Conservation (phyloP, 1,140 invertebrate species). For the Cyphomyrmex costatus region DNA sequence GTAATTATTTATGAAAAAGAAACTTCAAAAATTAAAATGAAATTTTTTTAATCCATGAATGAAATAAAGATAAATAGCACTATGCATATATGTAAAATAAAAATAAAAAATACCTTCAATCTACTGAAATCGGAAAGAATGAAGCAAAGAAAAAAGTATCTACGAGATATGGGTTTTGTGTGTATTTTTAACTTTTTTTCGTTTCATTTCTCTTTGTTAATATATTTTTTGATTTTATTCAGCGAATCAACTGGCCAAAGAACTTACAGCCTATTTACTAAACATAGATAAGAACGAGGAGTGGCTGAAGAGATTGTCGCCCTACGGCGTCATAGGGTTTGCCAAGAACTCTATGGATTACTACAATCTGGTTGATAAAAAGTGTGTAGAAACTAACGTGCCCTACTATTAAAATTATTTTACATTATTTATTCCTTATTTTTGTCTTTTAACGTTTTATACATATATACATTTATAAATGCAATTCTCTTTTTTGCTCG, state of each 20-base stretch:
- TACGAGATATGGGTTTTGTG: neutral
- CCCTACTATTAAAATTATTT: constrained; percentile 81
- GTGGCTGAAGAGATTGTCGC: constrained; percentile 75
- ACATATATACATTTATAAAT: constrained; percentile 12
- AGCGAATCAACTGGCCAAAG: constrained; percentile 78
- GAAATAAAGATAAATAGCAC: neutral
- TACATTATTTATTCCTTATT: neutral
- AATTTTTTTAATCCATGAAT: neutral
- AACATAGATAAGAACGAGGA: constrained; percentile 77
- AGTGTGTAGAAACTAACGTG: constrained; percentile 65
- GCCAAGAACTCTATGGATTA: constrained; percentile 80
- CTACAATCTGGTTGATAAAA: constrained; percentile 62
- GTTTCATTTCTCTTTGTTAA: constrained; percentile 9
- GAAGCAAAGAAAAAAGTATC: neutral
- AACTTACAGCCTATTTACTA: constrained; percentile 83
- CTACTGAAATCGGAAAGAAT: neutral
- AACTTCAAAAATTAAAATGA: neutral
- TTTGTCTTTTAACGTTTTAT: neutral
- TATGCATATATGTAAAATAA: neutral
- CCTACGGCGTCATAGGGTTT: constrained; percentile 77
- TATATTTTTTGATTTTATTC: constrained; percentile 23
- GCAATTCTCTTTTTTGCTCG: constrained; percentile 4
- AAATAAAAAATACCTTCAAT: neutral
- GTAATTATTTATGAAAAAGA: neutral
- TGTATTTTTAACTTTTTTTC: neutral